Base-by-base conservation (phyloP, 1,140 invertebrate genomes). In the Metaphire vulgaris region DNA sequence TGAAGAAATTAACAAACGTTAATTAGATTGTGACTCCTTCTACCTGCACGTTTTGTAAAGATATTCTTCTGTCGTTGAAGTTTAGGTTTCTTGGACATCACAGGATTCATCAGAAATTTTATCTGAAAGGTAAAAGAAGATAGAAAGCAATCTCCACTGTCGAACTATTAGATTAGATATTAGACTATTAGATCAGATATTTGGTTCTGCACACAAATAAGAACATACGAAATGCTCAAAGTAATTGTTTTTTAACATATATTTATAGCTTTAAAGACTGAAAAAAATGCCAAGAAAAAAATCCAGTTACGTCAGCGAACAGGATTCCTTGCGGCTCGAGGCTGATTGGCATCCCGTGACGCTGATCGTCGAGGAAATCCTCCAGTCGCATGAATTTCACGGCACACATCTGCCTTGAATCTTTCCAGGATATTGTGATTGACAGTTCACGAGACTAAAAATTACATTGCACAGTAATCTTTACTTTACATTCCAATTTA, bases 401-500 rank as follows among this genome's bases (percentile, higher is more conserved):
- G 76, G 94, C 97, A 87, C 96, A 98, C 79, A 99, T 89, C 78
- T 89, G 88, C 77, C 97, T 89, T 92, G 93, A 97, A 86, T 99
- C 98, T 83, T 92, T 91, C 96, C 98, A 99, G 87, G 96, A 98
- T 79, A 99, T 91, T 70, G 95, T 95, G 82, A 99, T 97, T 88
- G 99, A 97, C 72, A 99, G 87, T 87, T 99, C 98, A 81, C 97
- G 89, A 0, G 96, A 81, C 85, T 86, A 56, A 56, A 56, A 56
- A 56, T 56, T 21, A 56, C 41, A 56, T 12, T 56, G 41, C 6
- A 56, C 6, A 56, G 6, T 12, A 56, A 56, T 12, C 41, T 56
- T 56, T 12, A 56, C 21, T 56, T 56, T n/a, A n/a, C n/a, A n/a
- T n/a, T n/a, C n/a, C n/a, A n/a, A n/a, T n/a, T n/a, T n/a, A n/a